Conservation (phyloP, 2,113 vertebrate species). For the Panurus biarmicus region DNA sequence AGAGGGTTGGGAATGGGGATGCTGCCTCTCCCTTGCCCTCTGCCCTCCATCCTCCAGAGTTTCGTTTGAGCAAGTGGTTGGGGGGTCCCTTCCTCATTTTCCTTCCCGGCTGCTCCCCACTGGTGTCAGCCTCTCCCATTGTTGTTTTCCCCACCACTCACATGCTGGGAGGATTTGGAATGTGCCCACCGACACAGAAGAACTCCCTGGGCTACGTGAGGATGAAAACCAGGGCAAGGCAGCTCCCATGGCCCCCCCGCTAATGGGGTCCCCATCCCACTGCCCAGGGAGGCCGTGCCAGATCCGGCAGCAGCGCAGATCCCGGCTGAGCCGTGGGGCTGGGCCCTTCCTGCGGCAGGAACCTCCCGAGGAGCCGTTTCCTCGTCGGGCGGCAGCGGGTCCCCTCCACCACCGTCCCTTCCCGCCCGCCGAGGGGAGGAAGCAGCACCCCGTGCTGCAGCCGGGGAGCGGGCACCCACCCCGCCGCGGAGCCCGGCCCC, state of each 20-base stretch:
- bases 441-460: neutral
- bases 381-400: neutral
- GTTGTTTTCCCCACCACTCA: rapidly evolving
- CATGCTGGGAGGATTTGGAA: neutral
- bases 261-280: neutral
- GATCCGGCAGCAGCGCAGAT: neutral
- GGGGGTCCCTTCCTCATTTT: neutral
- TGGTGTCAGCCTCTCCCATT: rapidly evolving
- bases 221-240: neutral
- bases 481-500: neutral
- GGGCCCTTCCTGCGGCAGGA: slow-evolving; percentile 54
- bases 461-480: neutral
- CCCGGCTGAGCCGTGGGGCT: neutral
- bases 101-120: neutral
- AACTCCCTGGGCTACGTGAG: neutral
- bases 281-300: neutral
- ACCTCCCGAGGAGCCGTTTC: slow-evolving; percentile 30
- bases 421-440: neutral
- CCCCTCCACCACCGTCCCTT: neutral
- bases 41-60: neutral
- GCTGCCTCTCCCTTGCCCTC: neutral
- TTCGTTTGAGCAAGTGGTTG: neutral
- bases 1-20: neutral
- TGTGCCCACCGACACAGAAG: neutral
- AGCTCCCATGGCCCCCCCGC: neutral